Percentiles rank a stretch among this genome's conserved stretches.
Evolutionary conservation across 2,797 vertebrate genomes (phyloP).

Genomic region (Anabacerthia variegaticeps): DNA sequence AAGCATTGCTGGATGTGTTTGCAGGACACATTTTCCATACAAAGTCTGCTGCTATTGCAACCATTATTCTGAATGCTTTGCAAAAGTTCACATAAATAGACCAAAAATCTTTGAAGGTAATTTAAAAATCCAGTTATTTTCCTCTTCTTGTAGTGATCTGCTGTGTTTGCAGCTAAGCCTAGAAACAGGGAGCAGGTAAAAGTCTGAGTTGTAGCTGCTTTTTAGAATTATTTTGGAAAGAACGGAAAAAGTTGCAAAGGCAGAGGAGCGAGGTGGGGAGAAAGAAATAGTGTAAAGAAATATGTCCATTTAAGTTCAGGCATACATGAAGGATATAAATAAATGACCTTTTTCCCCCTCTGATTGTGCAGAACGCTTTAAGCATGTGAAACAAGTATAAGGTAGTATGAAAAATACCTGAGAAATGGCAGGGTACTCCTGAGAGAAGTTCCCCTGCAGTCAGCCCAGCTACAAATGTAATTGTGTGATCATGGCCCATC

Average conservation of each 20-base stretch:
- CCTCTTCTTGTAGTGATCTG: not conserved
- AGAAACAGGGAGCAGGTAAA: not conserved
- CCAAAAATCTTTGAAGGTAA: not conserved
- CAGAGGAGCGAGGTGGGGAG: not conserved
- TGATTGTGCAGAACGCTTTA: not conserved
- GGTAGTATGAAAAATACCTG: not conserved
- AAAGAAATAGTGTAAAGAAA: not conserved
- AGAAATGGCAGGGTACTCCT: not conserved
- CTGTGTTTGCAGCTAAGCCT: not conserved
- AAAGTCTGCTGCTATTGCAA: not conserved
- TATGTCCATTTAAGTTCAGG: not conserved
- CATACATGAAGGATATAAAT: not conserved
- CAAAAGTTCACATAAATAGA: not conserved
- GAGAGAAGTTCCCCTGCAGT: not conserved
- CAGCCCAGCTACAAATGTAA: fast-evolving
- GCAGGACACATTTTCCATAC: not conserved
- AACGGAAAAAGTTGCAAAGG: not conserved
- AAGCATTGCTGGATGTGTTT: not conserved
- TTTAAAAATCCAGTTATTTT: not conserved
- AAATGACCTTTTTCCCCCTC: not conserved
- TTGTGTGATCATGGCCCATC: not conserved
- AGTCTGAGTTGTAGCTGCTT: not conserved
- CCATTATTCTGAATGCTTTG: not conserved
- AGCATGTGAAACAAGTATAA: not conserved
- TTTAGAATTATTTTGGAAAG: not conserved